Evolutionary conservation across 2,797 vertebrate species (phyloP), one percentile per base, ranked within the genome.

Genomic region (Macropodus opercularis): DNA sequence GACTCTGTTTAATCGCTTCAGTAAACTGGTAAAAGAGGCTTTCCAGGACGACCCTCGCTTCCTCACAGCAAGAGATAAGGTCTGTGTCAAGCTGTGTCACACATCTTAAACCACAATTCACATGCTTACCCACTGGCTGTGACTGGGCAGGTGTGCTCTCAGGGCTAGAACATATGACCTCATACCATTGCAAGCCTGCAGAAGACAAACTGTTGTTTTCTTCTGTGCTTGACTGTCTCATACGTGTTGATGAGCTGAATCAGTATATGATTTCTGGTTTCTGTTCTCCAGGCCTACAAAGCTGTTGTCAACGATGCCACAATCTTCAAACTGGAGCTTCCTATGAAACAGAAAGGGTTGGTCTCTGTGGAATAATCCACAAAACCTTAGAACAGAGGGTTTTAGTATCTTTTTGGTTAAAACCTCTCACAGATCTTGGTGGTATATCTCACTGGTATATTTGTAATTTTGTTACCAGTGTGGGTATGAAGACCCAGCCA

Each of bases 281-380:
- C 1, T 8, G 34, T 18, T 35, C 2, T 14, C 11, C 10, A 98
- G 96, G 96, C 96, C 0, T 98, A 98, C 83, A 98, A 98, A 84
- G 94, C 96, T 46, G 97, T 98, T 66, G 97, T 98, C 77, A 98
- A 98, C 71, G 97, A 98, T 66, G 96, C 97, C 82, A 97, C 96
- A 15, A 98, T 98, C 93, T 98, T 98, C 91, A 98, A 98, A 90
- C 91, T 98, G 90, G 97, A 98, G 91, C 93, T 98, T 57, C 96
- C 96, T 44, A 59, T 96, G 92, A 98, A 98, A 82, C 97, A 98
- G 79, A 98, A 98, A 85, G 96, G 96, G 97, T 98, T 88, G 94
- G 94, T 51, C 22, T 15, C 22, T 34, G 41, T 51, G 36, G 0
- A 69, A 21, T 9, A 1, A 6, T 1, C 0, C 7, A 2, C 3